Conservation (phyloP, 1,140 invertebrate genomes). For the Pseudomyrmex sp. region DNA sequence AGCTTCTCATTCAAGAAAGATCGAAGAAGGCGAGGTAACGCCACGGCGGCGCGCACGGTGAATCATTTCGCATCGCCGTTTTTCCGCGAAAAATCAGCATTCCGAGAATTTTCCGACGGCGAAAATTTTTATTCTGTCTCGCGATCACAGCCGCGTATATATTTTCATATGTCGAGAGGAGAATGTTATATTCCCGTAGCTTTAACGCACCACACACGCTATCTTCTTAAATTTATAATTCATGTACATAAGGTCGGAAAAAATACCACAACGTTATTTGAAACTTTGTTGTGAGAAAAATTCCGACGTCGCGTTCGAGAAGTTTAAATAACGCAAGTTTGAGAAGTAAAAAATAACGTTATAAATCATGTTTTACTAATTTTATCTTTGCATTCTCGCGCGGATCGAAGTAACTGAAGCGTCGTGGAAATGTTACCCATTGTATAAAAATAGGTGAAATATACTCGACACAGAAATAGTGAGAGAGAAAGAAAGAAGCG, state of each 20-base stretch:
- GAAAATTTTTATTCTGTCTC: slow-evolving; percentile 25
- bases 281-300: background rate
- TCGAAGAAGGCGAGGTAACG: slow-evolving; percentile 22
- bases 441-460: slow-evolving; percentile 4
- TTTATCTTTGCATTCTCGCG: no score
- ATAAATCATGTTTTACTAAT: background rate
- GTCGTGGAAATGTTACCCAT: background rate
- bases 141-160: background rate
- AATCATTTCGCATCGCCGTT: slow-evolving; percentile 10
- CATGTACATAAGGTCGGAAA: background rate
- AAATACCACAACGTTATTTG: no score
- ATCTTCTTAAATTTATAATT: slow-evolving; percentile 3
- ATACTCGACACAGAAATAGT: background rate
- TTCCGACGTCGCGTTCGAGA: background rate
- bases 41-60: slow-evolving; percentile 1
- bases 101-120: slow-evolving; percentile 45
- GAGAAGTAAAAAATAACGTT: background rate
- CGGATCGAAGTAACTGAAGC: background rate
- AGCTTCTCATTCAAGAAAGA: slow-evolving; percentile 25
- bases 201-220: background rate
- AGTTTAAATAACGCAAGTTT: background rate
- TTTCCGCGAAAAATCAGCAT: slow-evolving; percentile 37
- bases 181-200: background rate
- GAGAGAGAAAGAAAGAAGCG: background rate
- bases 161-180: background rate